Base-by-base conservation (phyloP, 2,113 vertebrate genomes). In the Lepisosteus oculatus region DNA sequence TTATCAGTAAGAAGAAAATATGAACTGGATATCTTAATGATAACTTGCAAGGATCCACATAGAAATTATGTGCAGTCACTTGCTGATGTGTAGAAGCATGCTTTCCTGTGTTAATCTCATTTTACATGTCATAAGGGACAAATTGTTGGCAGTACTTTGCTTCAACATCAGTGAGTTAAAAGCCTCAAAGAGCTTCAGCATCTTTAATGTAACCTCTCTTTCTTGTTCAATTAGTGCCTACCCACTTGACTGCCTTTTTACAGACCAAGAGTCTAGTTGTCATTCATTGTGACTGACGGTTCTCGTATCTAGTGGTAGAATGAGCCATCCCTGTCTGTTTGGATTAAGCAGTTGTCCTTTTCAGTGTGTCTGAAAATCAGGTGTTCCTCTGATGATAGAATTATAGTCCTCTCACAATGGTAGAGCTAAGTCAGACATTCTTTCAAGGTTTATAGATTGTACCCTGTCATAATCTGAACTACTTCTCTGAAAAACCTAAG, bases 121-220 rank as follows among this genome's bases (percentile, higher is more conserved):
- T 51, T 51, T 51, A 51, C 47, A 51, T 51, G 47, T 51, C 47
- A 51, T 51, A 51, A 9, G 47, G 47, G 47, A 51, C 47, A 51
- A 51, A 9, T 51, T 9, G 9, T 51, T 9, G n/a, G n/a, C 12
- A 42, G 62, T 3, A 6, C 41, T 44, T 43, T 12, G 43, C 43
- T 43, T 59, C 64, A 7, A 6, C 64, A 72, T 74, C 62, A 65
- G 11, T 44, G 61, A 69, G 63, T 65, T 72, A 56, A 77, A 75
- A 73, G 67, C 68, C 61, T 68, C 61, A 54, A 74, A 76, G 62
- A 74, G 79, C 56, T 66, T 66, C 74, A 72, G 71, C 56, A 70
- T 80, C 81, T 80, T 78, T 83, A 72, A 76, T 72, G 76, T 81
- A 83, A 79, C 55, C 68, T 68, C 75, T 84, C 57, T 65, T 67